These are phyloP conservation scores for Cervus canadensis DNA, from an alignment of 2,113 vertebrate species.

Conservation along the genomic window DNA sequence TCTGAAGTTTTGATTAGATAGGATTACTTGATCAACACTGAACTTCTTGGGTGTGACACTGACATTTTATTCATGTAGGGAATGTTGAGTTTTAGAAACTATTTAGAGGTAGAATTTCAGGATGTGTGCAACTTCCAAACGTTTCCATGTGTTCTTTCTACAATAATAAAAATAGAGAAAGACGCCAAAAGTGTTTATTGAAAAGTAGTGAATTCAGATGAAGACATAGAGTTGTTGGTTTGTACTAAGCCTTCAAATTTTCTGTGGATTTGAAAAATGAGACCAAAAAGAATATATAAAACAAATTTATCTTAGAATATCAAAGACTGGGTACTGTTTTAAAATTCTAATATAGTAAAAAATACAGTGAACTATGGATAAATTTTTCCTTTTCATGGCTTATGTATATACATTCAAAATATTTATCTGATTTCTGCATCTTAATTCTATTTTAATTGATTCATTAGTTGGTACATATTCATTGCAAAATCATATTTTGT, in stretches of 20 bases:
- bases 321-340: neutral
- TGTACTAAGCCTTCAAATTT: neutral
- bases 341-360: neutral
- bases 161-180: neutral
- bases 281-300: neutral
- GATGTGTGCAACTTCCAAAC: neutral
- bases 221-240: neutral
- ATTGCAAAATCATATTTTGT: neutral
- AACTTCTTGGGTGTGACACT: neutral
- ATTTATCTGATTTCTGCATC: neutral
- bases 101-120: neutral
- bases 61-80: neutral
- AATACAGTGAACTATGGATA: neutral
- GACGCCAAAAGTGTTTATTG: neutral
- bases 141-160: neutral
- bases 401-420: neutral
- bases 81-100: neutral
- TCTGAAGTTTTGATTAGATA: neutral
- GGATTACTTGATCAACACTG: neutral
- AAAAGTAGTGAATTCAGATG: neutral
- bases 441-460: neutral
- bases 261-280: neutral
- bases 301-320: neutral
- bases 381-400: neutral
- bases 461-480: neutral